These are phyloP conservation scores for Drosophila nigromelanica DNA, from an alignment of 1,140 invertebrate genomes.

Conservation along the genomic window DNA sequence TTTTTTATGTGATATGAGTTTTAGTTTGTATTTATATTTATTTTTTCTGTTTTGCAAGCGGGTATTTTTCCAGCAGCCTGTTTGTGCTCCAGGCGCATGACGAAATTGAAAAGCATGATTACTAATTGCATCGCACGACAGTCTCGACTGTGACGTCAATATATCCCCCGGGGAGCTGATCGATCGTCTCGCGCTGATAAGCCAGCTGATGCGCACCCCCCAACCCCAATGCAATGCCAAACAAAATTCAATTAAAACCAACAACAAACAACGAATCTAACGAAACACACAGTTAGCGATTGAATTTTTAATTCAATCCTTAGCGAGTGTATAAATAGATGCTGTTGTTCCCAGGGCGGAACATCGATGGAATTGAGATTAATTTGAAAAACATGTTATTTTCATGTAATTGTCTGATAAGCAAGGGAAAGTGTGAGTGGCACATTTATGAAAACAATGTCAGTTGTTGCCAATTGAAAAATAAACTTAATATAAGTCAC, in stretches of 20 bases:
- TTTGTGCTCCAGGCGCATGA: conserved; percentile 54
- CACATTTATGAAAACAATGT: conserved; percentile 33
- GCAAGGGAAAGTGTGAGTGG: conserved; percentile 60
- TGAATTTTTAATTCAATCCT: too few relatives aligned
- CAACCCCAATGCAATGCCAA: conserved; percentile 39
- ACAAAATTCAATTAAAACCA: conserved; percentile 47
- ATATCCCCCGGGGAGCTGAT: conserved; percentile 42
- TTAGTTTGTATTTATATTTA: background rate
- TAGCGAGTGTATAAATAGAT: background rate
- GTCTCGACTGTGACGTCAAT: conserved; percentile 57
- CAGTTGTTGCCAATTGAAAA: conserved; percentile 29
- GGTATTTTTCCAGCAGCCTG: conserved; percentile 46
- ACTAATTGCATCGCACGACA: conserved; percentile 33
- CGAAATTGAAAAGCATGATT: conserved; percentile 56
- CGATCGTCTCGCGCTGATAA: conserved; percentile 56
- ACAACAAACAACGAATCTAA: conserved; percentile 4
- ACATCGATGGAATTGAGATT: conserved; percentile 29
- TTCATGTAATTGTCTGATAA: conserved; percentile 59
- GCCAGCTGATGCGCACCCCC: conserved; percentile 8
- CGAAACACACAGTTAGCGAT: background rate
- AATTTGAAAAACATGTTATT: conserved; percentile 76
- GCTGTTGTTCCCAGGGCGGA: conserved; percentile 41
- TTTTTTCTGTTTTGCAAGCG: conserved; percentile 2
- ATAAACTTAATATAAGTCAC: conserved; percentile 1
- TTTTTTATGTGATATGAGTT: background rate